Evolutionary conservation across 2,113 vertebrate species (phyloP), one percentile per base, ranked within the genome.

Genomic region (Takifugu bimaculatus): DNA sequence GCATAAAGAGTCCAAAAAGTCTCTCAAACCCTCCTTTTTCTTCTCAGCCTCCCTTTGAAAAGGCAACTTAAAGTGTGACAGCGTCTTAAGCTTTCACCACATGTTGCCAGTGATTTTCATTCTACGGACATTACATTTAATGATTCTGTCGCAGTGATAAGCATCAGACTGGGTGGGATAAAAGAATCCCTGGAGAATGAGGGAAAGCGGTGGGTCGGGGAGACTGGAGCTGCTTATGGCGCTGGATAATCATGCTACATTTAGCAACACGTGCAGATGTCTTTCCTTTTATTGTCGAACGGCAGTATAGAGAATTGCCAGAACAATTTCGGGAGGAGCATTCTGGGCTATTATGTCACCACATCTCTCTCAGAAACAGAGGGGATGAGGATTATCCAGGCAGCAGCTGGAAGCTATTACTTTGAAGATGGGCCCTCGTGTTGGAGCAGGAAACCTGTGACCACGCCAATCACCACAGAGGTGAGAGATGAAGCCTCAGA

Each of bases 391-490:
- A 90, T 88, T 85, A 86, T 72, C 82, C 71, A 50, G 69, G 56
- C 77, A 86, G 91, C 94, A 95, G 93, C 95, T 96, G 95, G 93
- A 95, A 95, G 93, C 91, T 90, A 93, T 93, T 88, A 91, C 94
- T 96, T 95, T 95, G 93, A 96, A 94, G 94, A 92, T 86, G 89
- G 83, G 74, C 77, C 80, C 68, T 75, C 27, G 70, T 77, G 87
- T 85, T 87, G 50, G 68, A 79, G 71, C 70, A 74, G 55, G 75
- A 79, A 74, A 91, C 92, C 91, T 42, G 60, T 74, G 87, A 78
- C 81, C 67, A 70, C 84, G 93, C 92, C 93, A 93, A 88, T 94
- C 93, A 94, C 4, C 85, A 85, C 87, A 67, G 85, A 91, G 88
- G 92, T 92, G 91, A 93, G 92, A 90, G 86, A 73, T 79, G 86